Evolutionary conservation across 2,113 vertebrate species (phyloP).

Genomic region (Cettia cetti): DNA sequence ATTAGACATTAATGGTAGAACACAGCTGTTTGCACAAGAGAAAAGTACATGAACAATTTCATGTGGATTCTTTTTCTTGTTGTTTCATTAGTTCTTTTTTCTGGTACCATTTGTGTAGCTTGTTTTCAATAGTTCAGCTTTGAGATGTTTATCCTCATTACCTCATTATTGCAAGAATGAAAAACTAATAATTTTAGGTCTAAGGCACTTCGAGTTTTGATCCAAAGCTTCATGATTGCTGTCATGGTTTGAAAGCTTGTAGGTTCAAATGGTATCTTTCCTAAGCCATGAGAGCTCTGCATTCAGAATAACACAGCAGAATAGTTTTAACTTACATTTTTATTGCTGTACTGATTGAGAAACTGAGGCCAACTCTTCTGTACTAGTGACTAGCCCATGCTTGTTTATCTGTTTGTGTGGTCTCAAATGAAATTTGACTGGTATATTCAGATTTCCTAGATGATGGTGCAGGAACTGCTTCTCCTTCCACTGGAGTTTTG

Average conservation of each 20-base stretch:
- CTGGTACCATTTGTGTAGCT: not conserved
- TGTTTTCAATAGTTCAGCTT: not conserved
- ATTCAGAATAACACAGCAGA: not conserved
- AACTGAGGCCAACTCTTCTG: not conserved
- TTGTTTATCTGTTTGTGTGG: not conserved
- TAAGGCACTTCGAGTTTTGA: not conserved
- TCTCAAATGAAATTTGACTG: not conserved
- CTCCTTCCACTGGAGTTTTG: not conserved
- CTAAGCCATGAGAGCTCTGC: not conserved
- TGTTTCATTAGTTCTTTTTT: not conserved
- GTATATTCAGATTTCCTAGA: not conserved
- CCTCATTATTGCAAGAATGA: not conserved
- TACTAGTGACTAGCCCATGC: not conserved
- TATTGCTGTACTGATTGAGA: not conserved
- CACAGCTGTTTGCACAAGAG: not conserved
- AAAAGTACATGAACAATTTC: not conserved
- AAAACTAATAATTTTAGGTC: not conserved
- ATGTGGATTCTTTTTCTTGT: rapidly evolving
- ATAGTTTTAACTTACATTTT: not conserved
- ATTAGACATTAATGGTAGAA: not conserved
- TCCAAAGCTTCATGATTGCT: not conserved
- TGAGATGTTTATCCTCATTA: not conserved
- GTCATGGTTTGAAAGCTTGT: not conserved
- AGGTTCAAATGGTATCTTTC: not conserved
- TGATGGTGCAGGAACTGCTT: not conserved